phyloP scores from a whole-genome alignment of 1,140 invertebrate species.

The Drosophila gunungcola region DNA sequence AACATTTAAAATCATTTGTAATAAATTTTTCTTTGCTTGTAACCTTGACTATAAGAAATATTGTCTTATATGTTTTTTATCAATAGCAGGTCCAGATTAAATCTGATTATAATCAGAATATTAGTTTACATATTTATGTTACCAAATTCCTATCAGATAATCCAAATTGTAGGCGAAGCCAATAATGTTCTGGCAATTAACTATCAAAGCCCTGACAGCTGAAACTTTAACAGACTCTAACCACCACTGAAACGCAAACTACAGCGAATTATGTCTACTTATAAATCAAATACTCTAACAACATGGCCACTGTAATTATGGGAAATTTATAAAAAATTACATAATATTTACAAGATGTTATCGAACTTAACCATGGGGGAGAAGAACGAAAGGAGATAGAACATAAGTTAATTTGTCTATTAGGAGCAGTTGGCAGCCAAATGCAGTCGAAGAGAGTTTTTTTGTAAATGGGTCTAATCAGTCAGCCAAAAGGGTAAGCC shows the following conservation, averaged over 20 bases:
- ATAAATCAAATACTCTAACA: constrained; percentile 78
- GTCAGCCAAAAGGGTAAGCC: constrained; percentile 80
- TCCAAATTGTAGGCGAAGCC: background rate
- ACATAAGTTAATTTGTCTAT: constrained; percentile 76
- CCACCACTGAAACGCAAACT: constrained; percentile 50
- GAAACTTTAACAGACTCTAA: constrained; percentile 5
- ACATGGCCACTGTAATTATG: constrained; percentile 72
- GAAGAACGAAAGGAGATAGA: constrained; percentile 25
- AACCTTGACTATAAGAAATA: too few species aligned
- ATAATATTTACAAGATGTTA: constrained; percentile 83
- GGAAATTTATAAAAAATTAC: constrained; percentile 79
- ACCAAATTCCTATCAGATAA: background rate
- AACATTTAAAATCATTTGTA: too few species aligned
- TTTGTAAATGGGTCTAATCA: constrained; percentile 79
- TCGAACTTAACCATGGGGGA: constrained; percentile 58
- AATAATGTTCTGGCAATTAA: constrained; percentile 9
- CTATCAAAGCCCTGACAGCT: constrained; percentile 16
- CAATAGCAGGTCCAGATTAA: background rate
- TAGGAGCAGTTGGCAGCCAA: constrained; percentile 59
- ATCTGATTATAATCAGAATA: too few species aligned
- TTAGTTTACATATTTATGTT: too few species aligned
- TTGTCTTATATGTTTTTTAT: too few species aligned
- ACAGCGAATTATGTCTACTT: constrained; percentile 61
- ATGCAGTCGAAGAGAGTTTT: constrained; percentile 49
- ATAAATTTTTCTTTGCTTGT: too few species aligned